Conservation (phyloP, 2,113 vertebrate genomes). For the Amia ocellicauda region DNA sequence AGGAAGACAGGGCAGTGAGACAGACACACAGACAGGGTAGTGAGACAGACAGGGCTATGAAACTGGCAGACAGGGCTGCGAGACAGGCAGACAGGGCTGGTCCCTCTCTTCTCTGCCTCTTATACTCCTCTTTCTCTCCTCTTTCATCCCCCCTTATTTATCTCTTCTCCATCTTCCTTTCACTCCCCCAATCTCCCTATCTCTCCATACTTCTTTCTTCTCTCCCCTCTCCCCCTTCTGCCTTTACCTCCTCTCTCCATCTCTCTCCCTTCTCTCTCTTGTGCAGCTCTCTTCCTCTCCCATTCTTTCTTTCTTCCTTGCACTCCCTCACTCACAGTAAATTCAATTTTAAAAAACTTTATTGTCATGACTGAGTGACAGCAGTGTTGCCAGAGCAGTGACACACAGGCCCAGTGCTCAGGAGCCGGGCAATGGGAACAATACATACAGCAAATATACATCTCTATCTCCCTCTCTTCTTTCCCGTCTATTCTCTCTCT, state of each 20-base stretch:
- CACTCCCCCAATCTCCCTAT: background rate
- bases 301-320: conserved; percentile 4
- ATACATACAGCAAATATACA: too few relatives aligned
- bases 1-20: too few relatives aligned
- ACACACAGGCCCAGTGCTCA: background rate
- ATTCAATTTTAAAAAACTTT: background rate
- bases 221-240: conserved; percentile 37
- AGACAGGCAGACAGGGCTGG: too few relatives aligned
- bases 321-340: background rate
- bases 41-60: too few relatives aligned
- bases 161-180: background rate
- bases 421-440: too few relatives aligned
- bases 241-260: background rate
- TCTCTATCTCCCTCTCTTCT: conserved; percentile 5
- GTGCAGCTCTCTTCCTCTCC: conserved; percentile 2
- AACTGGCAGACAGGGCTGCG: too few relatives aligned
- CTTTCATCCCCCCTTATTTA: too few relatives aligned
- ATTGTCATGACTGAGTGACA: too few relatives aligned
- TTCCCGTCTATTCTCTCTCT: background rate
- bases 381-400: conserved; percentile 2
- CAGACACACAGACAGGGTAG: too few relatives aligned
- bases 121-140: too few relatives aligned
- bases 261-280: conserved; percentile 23
- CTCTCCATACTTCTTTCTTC: background rate
- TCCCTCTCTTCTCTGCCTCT: too few relatives aligned